Conservation (phyloP, 2,797 vertebrate genomes). For the Bryconaethiops microstoma region DNA sequence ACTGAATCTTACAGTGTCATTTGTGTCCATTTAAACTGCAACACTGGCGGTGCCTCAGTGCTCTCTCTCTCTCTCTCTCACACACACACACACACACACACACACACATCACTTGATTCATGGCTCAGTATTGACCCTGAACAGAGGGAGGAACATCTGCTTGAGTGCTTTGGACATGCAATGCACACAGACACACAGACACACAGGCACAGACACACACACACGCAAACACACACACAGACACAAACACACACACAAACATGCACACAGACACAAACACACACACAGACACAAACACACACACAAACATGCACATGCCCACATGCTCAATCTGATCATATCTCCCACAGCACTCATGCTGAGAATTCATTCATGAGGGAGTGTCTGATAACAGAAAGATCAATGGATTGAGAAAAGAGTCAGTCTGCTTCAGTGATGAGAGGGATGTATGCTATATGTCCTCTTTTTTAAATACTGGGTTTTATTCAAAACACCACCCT, state of each 20-base stretch:
- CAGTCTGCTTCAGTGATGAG: neutral
- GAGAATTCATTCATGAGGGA: neutral
- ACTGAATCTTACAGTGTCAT: neutral
- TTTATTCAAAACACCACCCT: neutral
- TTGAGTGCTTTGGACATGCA: conserved; percentile 1
- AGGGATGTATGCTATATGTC: neutral
- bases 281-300: too few relatives aligned
- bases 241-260: too few relatives aligned
- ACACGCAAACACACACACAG: too few relatives aligned
- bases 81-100: neutral
- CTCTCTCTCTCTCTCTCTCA: neutral
- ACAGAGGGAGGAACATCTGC: neutral
- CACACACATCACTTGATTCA: too few relatives aligned
- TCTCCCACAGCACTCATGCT: neutral
- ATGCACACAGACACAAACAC: too few relatives aligned
- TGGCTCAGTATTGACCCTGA: neutral
- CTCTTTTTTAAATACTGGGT: neutral
- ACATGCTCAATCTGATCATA: neutral
- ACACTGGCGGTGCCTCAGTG: neutral
- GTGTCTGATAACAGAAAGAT: neutral
- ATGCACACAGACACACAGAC: conserved; percentile 24
- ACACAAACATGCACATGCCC: conserved; percentile 32
- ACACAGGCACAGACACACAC: too few relatives aligned
- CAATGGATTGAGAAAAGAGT: neutral
- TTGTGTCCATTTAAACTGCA: neutral